Conservation (phyloP, 2,888 invertebrate species). For the Zaprionus bogoriensis region DNA sequence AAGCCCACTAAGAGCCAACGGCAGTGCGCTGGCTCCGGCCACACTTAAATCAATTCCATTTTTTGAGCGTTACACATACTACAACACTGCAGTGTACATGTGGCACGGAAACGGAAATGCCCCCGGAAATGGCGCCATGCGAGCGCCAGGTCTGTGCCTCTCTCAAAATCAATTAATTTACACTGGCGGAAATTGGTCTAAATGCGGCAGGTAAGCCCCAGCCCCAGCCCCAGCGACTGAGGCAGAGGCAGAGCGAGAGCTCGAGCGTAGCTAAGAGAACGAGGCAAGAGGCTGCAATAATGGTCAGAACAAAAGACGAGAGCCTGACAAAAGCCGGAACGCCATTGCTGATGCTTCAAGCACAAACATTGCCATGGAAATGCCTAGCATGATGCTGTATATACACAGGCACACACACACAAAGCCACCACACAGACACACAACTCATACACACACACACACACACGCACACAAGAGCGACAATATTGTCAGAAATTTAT, state of each 20-base stretch:
- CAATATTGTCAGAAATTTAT: slow-evolving; percentile 56
- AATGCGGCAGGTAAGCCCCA: slow-evolving; percentile 21
- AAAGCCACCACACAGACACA: not conserved
- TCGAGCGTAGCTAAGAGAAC: not conserved
- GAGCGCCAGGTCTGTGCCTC: slow-evolving; percentile 1
- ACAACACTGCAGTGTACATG: not conserved
- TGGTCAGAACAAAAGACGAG: slow-evolving; percentile 36
- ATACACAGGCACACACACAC: not conserved
- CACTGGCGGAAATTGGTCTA: slow-evolving; percentile 43
- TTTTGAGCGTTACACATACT: slow-evolving; percentile 17
- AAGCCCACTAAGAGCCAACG: slow-evolving; percentile 42
- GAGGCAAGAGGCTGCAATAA: slow-evolving; percentile 6
- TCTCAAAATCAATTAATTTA: slow-evolving; percentile 66
- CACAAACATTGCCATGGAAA: slow-evolving; percentile 34
- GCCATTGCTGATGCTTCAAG: slow-evolving; percentile 22
- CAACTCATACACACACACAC: not conserved
- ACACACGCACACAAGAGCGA: slow-evolving; percentile 16
- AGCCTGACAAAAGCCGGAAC: slow-evolving; percentile 20
- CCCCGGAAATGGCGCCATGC: slow-evolving; percentile 5
- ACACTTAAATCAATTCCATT: slow-evolving; percentile 62
- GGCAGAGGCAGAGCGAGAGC: not conserved
- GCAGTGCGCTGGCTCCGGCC: slow-evolving; percentile 7
- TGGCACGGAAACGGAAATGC: slow-evolving; percentile 48
- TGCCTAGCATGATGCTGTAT: slow-evolving; percentile 14
- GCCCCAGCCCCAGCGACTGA: not conserved